Conservation (phyloP, 2,797 vertebrate genomes). For the Phalanger gymnotis region DNA sequence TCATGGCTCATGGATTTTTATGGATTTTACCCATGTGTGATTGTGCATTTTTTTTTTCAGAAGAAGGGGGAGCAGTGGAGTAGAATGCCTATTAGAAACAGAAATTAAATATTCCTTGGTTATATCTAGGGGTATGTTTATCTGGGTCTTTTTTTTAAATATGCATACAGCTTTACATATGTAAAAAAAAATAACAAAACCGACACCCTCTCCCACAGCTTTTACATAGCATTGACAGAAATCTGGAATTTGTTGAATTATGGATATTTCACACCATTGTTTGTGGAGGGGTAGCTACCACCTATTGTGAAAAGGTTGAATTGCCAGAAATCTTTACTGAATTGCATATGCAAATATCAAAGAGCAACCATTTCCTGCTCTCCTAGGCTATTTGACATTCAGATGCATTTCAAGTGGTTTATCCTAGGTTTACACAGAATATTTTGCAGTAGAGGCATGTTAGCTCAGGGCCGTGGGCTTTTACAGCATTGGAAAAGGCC, state of each 20-base stretch:
- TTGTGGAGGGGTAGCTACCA: slow-evolving; percentile 35
- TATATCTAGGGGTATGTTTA: slow-evolving; percentile 68
- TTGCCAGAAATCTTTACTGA: slow-evolving; percentile 46
- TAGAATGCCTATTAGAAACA: slow-evolving; percentile 33
- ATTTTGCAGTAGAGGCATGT: slow-evolving; percentile 14
- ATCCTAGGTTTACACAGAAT: slow-evolving; percentile 24
- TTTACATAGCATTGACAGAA: slow-evolving; percentile 21
- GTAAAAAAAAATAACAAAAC: not conserved
- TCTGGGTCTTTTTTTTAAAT: slow-evolving; percentile 47
- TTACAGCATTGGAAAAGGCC: slow-evolving; percentile 37
- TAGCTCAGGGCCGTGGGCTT: slow-evolving; percentile 27
- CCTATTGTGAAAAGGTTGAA: slow-evolving; percentile 35
- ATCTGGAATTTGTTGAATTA: slow-evolving; percentile 43
- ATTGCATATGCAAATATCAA: slow-evolving; percentile 53
- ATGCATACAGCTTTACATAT: not conserved
- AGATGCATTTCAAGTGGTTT: slow-evolving; percentile 19
- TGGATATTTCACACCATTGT: slow-evolving; percentile 24
- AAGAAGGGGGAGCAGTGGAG: not conserved
- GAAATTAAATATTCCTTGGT: slow-evolving; percentile 66
- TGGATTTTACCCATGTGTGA: slow-evolving; percentile 41
- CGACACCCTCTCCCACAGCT: not conserved
- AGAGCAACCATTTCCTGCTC: slow-evolving; percentile 30
- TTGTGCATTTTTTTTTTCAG: slow-evolving; percentile 11
- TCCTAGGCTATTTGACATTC: slow-evolving; percentile 40
- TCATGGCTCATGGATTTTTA: slow-evolving; percentile 13